These are phyloP conservation scores for Metopolophium dirhodum DNA, from an alignment of 1,140 invertebrate genomes.

Conservation along the genomic window DNA sequence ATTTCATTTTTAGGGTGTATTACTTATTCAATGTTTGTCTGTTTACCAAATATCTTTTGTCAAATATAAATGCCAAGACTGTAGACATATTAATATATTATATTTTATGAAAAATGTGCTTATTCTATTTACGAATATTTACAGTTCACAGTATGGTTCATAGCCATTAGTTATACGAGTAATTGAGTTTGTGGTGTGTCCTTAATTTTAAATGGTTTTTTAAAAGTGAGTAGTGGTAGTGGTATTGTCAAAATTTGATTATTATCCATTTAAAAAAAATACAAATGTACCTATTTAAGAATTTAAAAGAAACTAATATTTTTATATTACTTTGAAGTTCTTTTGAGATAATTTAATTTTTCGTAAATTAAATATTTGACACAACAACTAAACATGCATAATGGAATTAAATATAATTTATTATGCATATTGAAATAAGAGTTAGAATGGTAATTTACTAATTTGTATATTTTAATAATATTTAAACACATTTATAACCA, in stretches of 20 bases:
- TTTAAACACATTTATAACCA: not conserved
- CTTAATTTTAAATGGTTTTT: not conserved
- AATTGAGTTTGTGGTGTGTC: not conserved
- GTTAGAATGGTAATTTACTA: not conserved
- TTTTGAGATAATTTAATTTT: not conserved
- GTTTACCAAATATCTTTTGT: not conserved
- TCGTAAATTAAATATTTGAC: not conserved
- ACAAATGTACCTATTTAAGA: not conserved
- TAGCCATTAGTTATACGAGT: not conserved
- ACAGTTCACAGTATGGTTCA: not conserved
- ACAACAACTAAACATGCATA: not conserved
- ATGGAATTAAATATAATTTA: not conserved
- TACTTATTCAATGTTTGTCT: not conserved
- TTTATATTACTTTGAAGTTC: not conserved
- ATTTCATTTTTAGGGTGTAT: not conserved
- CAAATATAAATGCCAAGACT: not conserved
- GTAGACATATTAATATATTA: too few species aligned
- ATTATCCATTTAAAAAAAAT: not conserved
- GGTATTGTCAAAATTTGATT: not conserved
- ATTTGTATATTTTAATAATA: not conserved
- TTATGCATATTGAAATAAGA: not conserved
- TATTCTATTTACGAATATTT: not conserved
- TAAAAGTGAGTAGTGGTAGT: not conserved
- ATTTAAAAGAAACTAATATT: not conserved
- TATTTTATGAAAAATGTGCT: not conserved